Evolutionary conservation across 2,113 vertebrate genomes (phyloP).

Genomic region (Muntiacus reevesi): DNA sequence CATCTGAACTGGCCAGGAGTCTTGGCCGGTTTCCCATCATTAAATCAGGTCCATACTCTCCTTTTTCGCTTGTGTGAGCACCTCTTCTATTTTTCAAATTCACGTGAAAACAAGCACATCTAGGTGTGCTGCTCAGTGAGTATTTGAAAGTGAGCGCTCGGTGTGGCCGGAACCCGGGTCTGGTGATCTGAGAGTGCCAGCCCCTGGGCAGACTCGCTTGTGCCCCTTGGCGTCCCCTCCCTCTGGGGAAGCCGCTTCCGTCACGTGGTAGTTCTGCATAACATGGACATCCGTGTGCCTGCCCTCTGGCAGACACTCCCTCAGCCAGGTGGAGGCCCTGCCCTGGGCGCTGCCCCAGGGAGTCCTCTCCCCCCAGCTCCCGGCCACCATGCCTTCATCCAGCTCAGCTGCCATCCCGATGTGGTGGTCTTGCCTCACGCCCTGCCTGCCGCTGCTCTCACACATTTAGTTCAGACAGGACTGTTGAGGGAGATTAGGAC

Average conservation of each 20-base stretch:
- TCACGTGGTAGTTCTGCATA: neutral
- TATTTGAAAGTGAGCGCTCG: neutral
- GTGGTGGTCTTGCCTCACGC: neutral
- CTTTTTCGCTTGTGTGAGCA: neutral
- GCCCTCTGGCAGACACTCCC: neutral
- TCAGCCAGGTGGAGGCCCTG: neutral
- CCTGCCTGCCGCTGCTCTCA: neutral
- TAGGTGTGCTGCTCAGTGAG: neutral
- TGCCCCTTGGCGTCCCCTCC: neutral
- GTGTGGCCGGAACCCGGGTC: neutral
- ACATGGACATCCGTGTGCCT: neutral
- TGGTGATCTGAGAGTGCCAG: neutral
- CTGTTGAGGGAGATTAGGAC: neutral
- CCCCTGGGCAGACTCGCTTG: fast-evolving
- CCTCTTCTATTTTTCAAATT: neutral
- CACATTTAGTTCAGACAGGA: neutral
- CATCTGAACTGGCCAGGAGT: neutral
- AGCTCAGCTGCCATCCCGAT: fast-evolving
- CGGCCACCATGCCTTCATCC: neutral
- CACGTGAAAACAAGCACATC: neutral
- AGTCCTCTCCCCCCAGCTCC: neutral
- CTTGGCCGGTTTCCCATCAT: neutral
- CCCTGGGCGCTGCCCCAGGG: neutral
- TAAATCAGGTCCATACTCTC: neutral
- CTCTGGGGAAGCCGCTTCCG: neutral